Conservation (phyloP, 2,888 invertebrate species). For the Ochropleura leucogaster region DNA sequence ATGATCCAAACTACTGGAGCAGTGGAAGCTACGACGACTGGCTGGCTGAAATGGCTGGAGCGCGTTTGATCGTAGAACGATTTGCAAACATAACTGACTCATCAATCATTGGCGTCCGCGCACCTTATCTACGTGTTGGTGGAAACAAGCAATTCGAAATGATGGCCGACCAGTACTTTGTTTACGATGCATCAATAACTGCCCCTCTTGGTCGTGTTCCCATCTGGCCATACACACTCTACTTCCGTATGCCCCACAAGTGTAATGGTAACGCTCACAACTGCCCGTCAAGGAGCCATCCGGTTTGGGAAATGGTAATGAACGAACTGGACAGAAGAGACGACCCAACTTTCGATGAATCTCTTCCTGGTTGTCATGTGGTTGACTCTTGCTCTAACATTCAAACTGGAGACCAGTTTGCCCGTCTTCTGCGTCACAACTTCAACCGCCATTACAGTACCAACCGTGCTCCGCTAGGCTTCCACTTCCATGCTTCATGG, state of each 20-base stretch:
- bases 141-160: conserved; percentile 99
- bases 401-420: conserved; percentile 97
- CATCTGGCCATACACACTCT: conserved; percentile 99
- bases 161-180: conserved; percentile 98
- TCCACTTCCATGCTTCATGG: conserved; percentile 99
- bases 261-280: conserved; percentile 98
- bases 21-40: conserved; percentile 97
- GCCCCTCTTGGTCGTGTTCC: conserved; percentile 97
- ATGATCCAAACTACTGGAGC: conserved; percentile 97
- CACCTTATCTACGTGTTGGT: conserved; percentile 97
- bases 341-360: conserved; percentile 98
- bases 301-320: conserved; percentile 99
- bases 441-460: conserved; percentile 98
- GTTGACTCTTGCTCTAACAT: conserved; percentile 98
- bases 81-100: conserved; percentile 98
- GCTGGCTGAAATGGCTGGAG: conserved; percentile 98
- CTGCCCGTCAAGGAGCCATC: conserved; percentile 97
- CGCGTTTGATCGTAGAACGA: conserved; percentile 95
- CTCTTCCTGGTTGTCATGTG: conserved; percentile 98
- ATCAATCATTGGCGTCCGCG: conserved; percentile 96
- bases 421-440: conserved; percentile 96
- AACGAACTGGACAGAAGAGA: conserved; percentile 98
- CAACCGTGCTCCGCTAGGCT: conserved; percentile 97
- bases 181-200: conserved; percentile 98
- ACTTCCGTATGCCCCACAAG: conserved; percentile 98